Percentiles rank a stretch among this genome's conserved stretches.
phyloP scores from a whole-genome alignment of 2,797 vertebrate genomes.

The Sarcoramphus papa region DNA sequence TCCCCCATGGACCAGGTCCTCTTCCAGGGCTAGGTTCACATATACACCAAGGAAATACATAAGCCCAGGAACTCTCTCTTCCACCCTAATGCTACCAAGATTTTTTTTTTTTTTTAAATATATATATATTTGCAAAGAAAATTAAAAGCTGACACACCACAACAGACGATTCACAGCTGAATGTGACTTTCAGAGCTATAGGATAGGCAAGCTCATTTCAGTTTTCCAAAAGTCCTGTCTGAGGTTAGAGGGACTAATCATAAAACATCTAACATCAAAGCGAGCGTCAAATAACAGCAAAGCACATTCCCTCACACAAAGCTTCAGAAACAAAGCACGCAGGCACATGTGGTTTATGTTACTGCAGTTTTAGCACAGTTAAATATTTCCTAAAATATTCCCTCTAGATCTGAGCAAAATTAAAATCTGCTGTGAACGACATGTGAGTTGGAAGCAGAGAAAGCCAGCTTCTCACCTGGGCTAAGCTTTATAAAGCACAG shows the following conservation, averaged over 20 bases:
- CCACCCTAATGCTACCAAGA: background rate
- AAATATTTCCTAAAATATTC: slow-evolving; percentile 44
- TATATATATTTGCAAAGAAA: background rate
- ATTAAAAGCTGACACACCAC: background rate
- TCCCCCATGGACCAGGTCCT: background rate
- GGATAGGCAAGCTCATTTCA: background rate
- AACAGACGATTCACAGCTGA: background rate
- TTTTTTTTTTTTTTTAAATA: background rate
- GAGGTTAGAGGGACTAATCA: slow-evolving; percentile 44
- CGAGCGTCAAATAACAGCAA: background rate
- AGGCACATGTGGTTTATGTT: slow-evolving; percentile 51
- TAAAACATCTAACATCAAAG: slow-evolving; percentile 57
- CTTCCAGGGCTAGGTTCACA: background rate
- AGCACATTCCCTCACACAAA: slow-evolving; percentile 42
- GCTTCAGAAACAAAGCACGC: slow-evolving; percentile 44
- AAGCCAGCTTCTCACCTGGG: background rate
- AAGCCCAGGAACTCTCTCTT: background rate
- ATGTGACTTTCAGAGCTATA: background rate
- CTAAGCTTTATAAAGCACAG: background rate
- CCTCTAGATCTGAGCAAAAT: slow-evolving; percentile 22
- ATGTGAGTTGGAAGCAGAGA: background rate
- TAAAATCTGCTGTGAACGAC: background rate
- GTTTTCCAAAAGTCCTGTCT: slow-evolving; percentile 31
- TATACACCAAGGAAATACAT: background rate
- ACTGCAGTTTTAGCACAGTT: slow-evolving; percentile 37